These are phyloP conservation scores for Lophotriccus pileatus DNA, from an alignment of 2,797 vertebrate species.

Conservation along the genomic window DNA sequence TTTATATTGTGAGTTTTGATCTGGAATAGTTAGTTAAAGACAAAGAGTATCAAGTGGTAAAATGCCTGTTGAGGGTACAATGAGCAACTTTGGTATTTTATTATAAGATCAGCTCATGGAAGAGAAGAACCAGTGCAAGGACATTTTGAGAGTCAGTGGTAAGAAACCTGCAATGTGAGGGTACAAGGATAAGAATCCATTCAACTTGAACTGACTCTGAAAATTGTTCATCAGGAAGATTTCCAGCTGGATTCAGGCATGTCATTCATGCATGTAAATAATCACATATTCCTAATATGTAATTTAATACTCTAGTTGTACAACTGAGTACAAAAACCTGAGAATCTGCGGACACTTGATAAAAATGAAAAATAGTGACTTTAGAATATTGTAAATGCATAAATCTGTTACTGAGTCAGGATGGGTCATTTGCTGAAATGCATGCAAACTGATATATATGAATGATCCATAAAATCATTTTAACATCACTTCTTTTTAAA, in stretches of 20 bases:
- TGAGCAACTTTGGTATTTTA: neutral
- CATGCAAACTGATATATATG: neutral
- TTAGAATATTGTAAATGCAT: neutral
- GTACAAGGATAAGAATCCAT: accelerated
- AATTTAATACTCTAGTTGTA: neutral
- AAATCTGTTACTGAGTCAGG: neutral
- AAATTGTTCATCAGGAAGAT: neutral
- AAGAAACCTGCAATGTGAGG: neutral
- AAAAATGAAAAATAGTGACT: neutral
- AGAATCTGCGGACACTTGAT: neutral
- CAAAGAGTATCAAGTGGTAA: accelerated
- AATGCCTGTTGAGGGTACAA: neutral
- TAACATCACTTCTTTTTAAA: neutral
- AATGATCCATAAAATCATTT: neutral
- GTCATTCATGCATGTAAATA: neutral
- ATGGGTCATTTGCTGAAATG: neutral
- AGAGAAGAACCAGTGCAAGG: neutral
- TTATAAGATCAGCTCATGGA: neutral
- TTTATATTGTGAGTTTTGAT: neutral
- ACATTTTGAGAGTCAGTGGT: neutral
- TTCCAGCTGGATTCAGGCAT: neutral
- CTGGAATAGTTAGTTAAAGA: neutral
- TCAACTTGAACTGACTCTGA: neutral
- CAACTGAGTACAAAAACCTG: neutral
- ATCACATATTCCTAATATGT: neutral